Evolutionary conservation across 2,113 vertebrate genomes (phyloP), one percentile per base, ranked within the genome.

Genomic region (Odocoileus hemionus): DNA sequence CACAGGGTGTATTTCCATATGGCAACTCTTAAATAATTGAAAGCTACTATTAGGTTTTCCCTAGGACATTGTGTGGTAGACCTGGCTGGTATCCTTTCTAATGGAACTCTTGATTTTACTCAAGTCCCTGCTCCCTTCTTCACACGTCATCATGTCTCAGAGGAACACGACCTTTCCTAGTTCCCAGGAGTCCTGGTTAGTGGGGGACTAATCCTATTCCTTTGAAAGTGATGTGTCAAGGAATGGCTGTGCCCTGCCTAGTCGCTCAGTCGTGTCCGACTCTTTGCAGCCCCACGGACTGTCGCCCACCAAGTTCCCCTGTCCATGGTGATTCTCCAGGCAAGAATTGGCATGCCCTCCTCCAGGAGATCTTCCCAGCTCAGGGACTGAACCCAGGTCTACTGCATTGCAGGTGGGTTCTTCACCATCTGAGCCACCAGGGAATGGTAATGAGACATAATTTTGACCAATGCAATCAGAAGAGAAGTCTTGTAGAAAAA

Each of bases 71-170:
- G 39, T 87, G 9, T 58, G 23, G 47, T 47, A 28, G 74, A 76
- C 7, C 12, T 25, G 8, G 21, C 25, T 30, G n/a, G 7, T 90
- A 3, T 57, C 47, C 7, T 61, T 30, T 50, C 15, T 76, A 93
- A 87, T 4, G 39, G n/a, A 78, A 83, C 60, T 91, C 21, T 80
- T 16, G 17, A 36, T 78, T 96, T 92, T 82, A 39, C 33, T 86
- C 11, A 52, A 82, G 26, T 55, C 26, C 3, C 7, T 36, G 23
- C 64, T 36, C 1, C 2, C 11, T 58, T 23, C 25, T 21, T 96
- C 26, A 17, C 45, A 33, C 45, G 52, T 84, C 13, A 54, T 74
- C 57, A 64, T 76, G 13, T 19, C 78, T 92, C 43, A 83, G 17
- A 52, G 50, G 13, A 86, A 36, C 28, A n/a, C 3, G 21, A 45